Evolutionary conservation across 2,797 vertebrate species (phyloP), one percentile per base, ranked within the genome.

Genomic region (Ctenopoma kingsleyae): DNA sequence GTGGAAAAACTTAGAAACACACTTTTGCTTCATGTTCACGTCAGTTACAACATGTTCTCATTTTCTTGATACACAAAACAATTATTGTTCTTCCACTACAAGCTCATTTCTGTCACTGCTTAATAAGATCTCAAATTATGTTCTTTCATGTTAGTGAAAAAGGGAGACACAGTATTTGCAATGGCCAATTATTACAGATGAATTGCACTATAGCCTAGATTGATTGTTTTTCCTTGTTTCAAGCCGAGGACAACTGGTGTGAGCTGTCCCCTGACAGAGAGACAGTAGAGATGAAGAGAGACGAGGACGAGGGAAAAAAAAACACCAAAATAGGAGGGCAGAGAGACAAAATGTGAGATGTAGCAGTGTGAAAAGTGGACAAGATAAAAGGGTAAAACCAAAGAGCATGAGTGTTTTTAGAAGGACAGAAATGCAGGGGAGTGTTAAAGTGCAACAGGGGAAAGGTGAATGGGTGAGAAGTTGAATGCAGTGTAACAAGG

Each of bases 391-490:
- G 17, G 9, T 40, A 11, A 41, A 20, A 43, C 51, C 25, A 20
- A 15, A 43, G 4, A 74, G 32, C 1, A 12, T 23, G 30, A 57
- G 5, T 25, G 40, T 23, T 53, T 76, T 65, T 30, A 49, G 57
- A 63, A 22, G 17, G 23, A 41, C 50, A 72, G 51, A 57, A 69
- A 81, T 47, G 54, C 43, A 59, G 60, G 48, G 12, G 12, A 73
- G 71, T 70, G 63, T 57, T 53, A 40, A 74, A 62, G 57, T 61
- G 68, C 62, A 74, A 62, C 63, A 54, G 44, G 19, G 60, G 38
- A 59, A 40, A 52, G 75, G 61, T 82, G 74, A 78, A 66, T 17
- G 47, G 78, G 67, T 56, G 82, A 81, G 66, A 80, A 67, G 74
- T 57, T 72, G 66, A 80, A 84, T 41, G 57, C 68, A 71, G 51